Conservation (phyloP, 2,797 vertebrate genomes). For the Gadopsis bispinosus region DNA sequence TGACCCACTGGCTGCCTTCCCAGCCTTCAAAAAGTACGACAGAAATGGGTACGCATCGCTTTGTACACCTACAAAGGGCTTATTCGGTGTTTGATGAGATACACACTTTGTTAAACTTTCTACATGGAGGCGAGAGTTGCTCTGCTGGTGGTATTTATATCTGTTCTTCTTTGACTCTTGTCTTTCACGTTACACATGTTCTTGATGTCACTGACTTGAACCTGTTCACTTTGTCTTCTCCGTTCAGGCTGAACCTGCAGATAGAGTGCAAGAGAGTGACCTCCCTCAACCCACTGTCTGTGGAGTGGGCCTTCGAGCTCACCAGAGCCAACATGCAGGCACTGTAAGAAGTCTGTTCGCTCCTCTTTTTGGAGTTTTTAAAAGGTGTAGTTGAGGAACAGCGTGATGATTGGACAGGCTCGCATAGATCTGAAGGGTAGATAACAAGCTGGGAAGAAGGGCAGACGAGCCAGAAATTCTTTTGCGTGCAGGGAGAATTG, state of each 20-base stretch:
- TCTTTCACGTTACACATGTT: background rate
- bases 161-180: background rate
- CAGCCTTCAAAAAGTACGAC: slow-evolving; percentile 96
- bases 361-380: background rate
- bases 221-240: slow-evolving; percentile 29
- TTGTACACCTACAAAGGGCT: slow-evolving; percentile 31
- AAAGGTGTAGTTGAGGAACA: slow-evolving; percentile 2
- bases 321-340: slow-evolving; percentile 96
- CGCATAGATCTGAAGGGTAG: background rate
- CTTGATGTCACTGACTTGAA: slow-evolving; percentile 21
- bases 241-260: slow-evolving; percentile 89
- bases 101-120: slow-evolving; percentile 27
- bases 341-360: slow-evolving; percentile 85
- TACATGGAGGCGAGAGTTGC: background rate
- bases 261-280: slow-evolving; percentile 93
- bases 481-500: slow-evolving; percentile 14
- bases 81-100: slow-evolving; percentile 33
- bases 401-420: slow-evolving; percentile 7
- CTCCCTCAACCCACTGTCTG: slow-evolving; percentile 87
- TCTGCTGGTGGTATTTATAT: slow-evolving; percentile 20
- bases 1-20: slow-evolving; percentile 92
- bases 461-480: slow-evolving; percentile 21
- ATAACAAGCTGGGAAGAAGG: slow-evolving; percentile 4
- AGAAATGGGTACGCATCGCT: slow-evolving; percentile 90
- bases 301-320: slow-evolving; percentile 95